Evolutionary conservation across 2,888 invertebrate genomes (phyloP).

Genomic region (Orthonychiurus folsomi): DNA sequence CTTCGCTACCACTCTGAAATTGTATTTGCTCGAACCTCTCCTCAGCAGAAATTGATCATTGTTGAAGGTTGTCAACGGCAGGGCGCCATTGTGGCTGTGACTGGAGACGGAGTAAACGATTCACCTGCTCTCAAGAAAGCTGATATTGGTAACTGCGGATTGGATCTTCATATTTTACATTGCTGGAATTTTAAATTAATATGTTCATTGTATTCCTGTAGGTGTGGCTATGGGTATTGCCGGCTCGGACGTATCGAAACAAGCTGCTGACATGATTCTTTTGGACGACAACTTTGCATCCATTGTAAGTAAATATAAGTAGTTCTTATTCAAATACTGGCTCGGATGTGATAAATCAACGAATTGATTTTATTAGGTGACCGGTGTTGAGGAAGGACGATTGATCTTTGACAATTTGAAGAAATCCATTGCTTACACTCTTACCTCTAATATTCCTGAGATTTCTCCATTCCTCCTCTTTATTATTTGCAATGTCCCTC

Average conservation of each 20-base stretch:
- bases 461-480: slow-evolving; percentile 95
- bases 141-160: slow-evolving; percentile 62
- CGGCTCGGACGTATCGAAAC: slow-evolving; percentile 70
- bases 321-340: too few species aligned
- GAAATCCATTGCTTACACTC: slow-evolving; percentile 94
- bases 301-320: too few species aligned
- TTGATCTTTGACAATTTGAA: slow-evolving; percentile 96
- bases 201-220: too few species aligned
- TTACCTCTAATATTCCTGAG: slow-evolving; percentile 96
- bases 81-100: slow-evolving; percentile 71
- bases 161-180: too few species aligned
- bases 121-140: slow-evolving; percentile 75
- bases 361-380: slow-evolving; percentile 80
- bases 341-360: too few species aligned
- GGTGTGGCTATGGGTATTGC: slow-evolving; percentile 72
- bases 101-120: slow-evolving; percentile 77
- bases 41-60: slow-evolving; percentile 52
- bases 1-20: slow-evolving; percentile 48
- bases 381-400: slow-evolving; percentile 80
- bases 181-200: too few species aligned
- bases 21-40: slow-evolving; percentile 50
- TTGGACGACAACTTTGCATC: too few species aligned
- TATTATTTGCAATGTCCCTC: slow-evolving; percentile 85
- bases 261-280: too few species aligned
- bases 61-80: slow-evolving; percentile 70